A percentile compares a stretch with the other conserved stretches of the same genome.
Evolutionary conservation across 1,140 invertebrate species (phyloP).

Genomic region (Drosophila serrata): DNA sequence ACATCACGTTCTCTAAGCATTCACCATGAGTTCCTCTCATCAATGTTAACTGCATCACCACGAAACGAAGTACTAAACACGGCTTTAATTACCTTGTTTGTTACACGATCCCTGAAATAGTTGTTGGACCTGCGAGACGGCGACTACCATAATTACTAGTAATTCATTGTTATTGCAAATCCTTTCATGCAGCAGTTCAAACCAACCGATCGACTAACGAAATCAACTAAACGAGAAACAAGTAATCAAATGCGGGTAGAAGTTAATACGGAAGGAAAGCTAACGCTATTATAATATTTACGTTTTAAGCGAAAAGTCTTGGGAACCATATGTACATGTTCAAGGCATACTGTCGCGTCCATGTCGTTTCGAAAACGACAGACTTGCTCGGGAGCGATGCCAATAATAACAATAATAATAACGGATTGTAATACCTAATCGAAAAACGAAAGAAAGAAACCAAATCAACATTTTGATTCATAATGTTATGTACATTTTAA

Average conservation of each 20-base stretch:
- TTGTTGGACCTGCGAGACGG: conserved; percentile 11
- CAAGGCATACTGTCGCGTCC: conserved; percentile 23
- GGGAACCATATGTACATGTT: conserved; percentile 21
- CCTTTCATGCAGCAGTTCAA: conserved; percentile 28
- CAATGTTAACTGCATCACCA: conserved; percentile 61
- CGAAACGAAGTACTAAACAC: conserved; percentile 25
- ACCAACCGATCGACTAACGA: conserved; percentile 25
- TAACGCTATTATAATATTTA: conserved; percentile 16
- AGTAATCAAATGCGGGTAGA: conserved; percentile 35
- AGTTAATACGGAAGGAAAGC: conserved; percentile 12
- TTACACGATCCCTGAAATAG: conserved; percentile 36
- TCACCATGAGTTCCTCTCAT: conserved; percentile 72
- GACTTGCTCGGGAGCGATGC: conserved; percentile 25
- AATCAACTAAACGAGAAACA: conserved; percentile 23
- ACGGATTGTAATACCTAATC: conserved; percentile 30
- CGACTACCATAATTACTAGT: conserved; percentile 31
- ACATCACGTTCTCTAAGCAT: conserved; percentile 51
- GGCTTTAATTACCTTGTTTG: conserved; percentile 55
- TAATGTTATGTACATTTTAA: conserved; percentile 68
- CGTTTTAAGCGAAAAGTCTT: conserved; percentile 21
- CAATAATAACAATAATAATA: conserved; percentile 27
- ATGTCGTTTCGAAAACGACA: conserved; percentile 51
- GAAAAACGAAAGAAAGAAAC: conserved; percentile 26
- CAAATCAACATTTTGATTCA: conserved; percentile 56
- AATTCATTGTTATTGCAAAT: conserved; percentile 39